Evolutionary conservation across 23 tunicate species (phyloP).

Genomic region (Trididemnum clinides): DNA sequence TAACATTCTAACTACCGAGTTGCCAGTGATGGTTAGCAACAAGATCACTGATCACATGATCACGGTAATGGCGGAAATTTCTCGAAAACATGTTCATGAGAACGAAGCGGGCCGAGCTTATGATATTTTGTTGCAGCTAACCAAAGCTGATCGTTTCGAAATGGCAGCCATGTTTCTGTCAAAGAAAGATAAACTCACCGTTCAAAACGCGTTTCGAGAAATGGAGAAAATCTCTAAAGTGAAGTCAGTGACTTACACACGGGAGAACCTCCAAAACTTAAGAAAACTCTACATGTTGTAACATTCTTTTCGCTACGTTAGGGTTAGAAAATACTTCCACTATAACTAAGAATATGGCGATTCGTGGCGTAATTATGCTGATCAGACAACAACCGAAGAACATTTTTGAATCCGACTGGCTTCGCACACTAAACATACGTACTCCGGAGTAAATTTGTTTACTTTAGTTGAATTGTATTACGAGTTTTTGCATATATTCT

Average conservation of each 20-base stretch:
- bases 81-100: slow-evolving; percentile 23
- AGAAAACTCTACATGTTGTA: neutral
- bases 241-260: neutral
- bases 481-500: no score
- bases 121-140: slow-evolving; percentile 32
- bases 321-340: neutral
- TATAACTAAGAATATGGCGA: neutral
- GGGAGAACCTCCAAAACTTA: neutral
- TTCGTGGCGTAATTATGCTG: no score
- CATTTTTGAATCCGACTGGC: no score
- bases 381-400: no score
- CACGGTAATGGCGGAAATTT: slow-evolving; percentile 47
- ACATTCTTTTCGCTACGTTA: neutral
- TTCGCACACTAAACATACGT: no score
- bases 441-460: no score
- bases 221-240: neutral
- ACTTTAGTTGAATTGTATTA: no score
- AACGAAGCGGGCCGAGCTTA: slow-evolving; percentile 45
- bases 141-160: slow-evolving; percentile 63
- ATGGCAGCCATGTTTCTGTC: slow-evolving; percentile 86
- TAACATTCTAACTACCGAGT: slow-evolving; percentile 6
- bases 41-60: slow-evolving; percentile 83
- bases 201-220: slow-evolving; percentile 21
- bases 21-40: slow-evolving; percentile 77
- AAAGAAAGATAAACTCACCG: slow-evolving; percentile 29